Percentiles rank a stretch among this genome's conserved stretches.
phyloP scores from a whole-genome alignment of 2,888 invertebrate genomes.

The Tortrix viridana region DNA sequence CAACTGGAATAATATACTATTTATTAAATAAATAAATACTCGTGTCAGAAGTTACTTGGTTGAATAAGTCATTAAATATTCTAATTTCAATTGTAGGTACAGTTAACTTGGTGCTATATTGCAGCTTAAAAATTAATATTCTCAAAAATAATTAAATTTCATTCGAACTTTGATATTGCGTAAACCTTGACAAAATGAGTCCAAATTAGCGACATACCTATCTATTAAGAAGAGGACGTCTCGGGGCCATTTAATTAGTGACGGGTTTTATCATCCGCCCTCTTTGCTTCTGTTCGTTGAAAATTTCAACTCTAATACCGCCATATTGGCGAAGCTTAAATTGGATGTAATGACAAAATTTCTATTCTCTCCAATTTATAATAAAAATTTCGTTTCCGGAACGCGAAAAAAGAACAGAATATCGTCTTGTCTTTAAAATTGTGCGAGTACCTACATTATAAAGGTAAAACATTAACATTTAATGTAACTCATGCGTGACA shows the following conservation, averaged over 20 bases:
- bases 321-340: conserved; percentile 75
- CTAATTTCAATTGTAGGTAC: not conserved
- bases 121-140: conserved; percentile 33
- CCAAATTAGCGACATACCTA: conserved; percentile 81
- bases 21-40: too few species aligned
- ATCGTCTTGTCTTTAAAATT: too few species aligned
- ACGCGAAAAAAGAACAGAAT: not conserved
- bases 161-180: conserved; percentile 65
- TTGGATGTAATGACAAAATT: conserved; percentile 61
- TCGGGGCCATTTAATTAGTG: conserved; percentile 81
- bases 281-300: conserved; percentile 71
- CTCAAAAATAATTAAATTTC: conserved; percentile 57
- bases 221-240: conserved; percentile 79
- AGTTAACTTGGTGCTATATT: conserved; percentile 3
- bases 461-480: conserved; percentile 14
- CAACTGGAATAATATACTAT: too few species aligned
- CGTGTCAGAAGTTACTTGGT: too few species aligned
- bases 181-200: conserved; percentile 66
- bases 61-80: not conserved
- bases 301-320: conserved; percentile 71
- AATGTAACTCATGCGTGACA: conserved; percentile 39
- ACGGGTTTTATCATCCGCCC: conserved; percentile 77
- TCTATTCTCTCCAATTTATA: conserved; percentile 41
- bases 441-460: not conserved
- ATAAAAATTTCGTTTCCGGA: conserved; percentile 13